Evolutionary conservation across 2,888 invertebrate genomes (phyloP).

Genomic region (Agriopis aurantiaria): DNA sequence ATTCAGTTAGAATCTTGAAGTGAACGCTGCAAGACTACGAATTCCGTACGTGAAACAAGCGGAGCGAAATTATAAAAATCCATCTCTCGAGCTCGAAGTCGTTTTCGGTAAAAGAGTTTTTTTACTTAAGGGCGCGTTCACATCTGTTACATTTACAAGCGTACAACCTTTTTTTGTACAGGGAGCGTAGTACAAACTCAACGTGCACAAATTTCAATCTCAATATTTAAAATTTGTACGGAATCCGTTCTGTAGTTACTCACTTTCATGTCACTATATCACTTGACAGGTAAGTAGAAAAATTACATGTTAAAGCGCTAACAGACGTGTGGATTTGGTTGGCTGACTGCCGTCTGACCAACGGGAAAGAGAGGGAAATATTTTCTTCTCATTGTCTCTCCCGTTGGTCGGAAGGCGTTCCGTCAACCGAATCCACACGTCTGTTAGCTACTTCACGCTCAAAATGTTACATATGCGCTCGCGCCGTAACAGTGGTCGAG

Average conservation of each 20-base stretch:
- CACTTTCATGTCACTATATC: slow-evolving; percentile 2
- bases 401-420: no score
- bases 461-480: background rate
- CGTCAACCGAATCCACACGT: no score
- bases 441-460: no score
- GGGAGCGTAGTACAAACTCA: background rate
- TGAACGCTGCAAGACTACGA: slow-evolving; percentile 63
- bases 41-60: slow-evolving; percentile 52
- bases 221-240: background rate
- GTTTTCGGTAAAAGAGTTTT: slow-evolving; percentile 73
- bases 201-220: background rate
- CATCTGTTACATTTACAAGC: background rate
- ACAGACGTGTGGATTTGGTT: no score
- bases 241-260: background rate
- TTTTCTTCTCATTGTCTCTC: no score
- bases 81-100: slow-evolving; percentile 72
- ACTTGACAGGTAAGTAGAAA: slow-evolving; percentile 4
- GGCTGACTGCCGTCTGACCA: no score
- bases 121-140: slow-evolving; percentile 45
- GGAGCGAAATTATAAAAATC: slow-evolving; percentile 57
- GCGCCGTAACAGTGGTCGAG: slow-evolving; percentile 53
- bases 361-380: no score
- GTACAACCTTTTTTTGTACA: background rate
- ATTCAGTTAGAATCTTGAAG: slow-evolving; percentile 69
- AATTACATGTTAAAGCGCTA: background rate